Conservation (phyloP, 1,140 invertebrate species). For the Nasonia vitripennis region DNA sequence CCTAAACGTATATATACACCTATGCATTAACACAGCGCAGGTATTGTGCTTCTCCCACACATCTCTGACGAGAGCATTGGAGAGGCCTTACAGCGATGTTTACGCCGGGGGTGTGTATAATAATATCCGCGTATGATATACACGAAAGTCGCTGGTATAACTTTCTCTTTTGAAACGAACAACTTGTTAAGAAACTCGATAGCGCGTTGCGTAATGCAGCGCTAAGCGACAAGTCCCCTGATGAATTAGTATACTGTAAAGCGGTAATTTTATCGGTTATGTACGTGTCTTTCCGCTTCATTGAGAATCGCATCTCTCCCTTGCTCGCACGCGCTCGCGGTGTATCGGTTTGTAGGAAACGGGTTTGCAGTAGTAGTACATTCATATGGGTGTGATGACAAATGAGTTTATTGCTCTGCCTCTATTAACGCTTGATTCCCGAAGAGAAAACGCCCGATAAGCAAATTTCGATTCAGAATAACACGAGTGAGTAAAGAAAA, state of each 20-base stretch:
- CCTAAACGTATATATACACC: neutral
- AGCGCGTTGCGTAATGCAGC: neutral
- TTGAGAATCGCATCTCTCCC: neutral
- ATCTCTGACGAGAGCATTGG: neutral
- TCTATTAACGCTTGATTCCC: neutral
- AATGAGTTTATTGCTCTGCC: neutral
- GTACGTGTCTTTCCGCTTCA: neutral
- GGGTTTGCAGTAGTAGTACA: neutral
- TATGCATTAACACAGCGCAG: no score
- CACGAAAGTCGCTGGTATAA: neutral
- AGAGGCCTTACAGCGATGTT: neutral
- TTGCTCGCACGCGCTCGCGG: no score
- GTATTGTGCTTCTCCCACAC: neutral
- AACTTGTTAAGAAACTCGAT: conserved; percentile 5
- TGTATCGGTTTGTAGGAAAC: neutral
- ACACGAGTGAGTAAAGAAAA: no score
- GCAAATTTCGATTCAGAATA: no score
- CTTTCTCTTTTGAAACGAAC: neutral
- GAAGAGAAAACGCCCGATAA: no score
- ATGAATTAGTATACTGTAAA: neutral
- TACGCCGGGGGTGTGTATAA: neutral
- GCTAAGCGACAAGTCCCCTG: neutral
- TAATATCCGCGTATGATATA: neutral
- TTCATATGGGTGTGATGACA: neutral
- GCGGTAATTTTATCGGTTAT: neutral